Evolutionary conservation across 2,888 invertebrate genomes (phyloP).

Genomic region (Gymnocheta viridis): DNA sequence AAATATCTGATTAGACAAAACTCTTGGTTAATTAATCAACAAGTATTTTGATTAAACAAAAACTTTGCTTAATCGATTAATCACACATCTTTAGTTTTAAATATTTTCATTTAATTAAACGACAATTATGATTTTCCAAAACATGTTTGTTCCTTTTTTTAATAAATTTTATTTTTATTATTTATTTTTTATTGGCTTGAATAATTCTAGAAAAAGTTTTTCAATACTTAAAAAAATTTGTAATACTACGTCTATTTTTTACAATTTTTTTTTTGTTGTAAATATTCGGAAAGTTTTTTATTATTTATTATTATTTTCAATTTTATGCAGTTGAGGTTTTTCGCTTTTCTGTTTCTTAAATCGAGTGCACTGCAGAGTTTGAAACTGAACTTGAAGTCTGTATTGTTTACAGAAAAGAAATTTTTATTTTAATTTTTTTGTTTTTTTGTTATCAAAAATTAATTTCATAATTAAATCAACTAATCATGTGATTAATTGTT

Average conservation of each 20-base stretch:
- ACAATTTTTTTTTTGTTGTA: constrained; percentile 19
- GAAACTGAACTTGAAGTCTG: background rate
- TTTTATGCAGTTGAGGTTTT: background rate
- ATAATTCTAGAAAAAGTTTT: constrained; percentile 28
- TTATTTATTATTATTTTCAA: background rate
- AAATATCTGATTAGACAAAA: too few relatives aligned
- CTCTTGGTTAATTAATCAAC: too few relatives aligned
- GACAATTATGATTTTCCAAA: constrained; percentile 51
- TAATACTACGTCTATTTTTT: constrained; percentile 12
- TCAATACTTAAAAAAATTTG: constrained; percentile 18
- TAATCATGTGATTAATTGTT: too few relatives aligned
- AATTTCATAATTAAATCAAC: too few relatives aligned
- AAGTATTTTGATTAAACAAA: too few relatives aligned
- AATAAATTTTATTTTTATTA: constrained; percentile 29
- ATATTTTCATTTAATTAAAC: constrained; percentile 50
- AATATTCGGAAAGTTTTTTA: constrained; percentile 52
- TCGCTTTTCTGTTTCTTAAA: background rate
- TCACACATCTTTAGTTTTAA: constrained; percentile 21
- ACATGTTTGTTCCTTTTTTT: constrained; percentile 16
- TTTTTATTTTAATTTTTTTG: too few relatives aligned
- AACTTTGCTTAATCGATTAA: too few relatives aligned
- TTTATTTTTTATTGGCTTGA: background rate
- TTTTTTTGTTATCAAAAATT: too few relatives aligned
- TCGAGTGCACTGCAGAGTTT: background rate
- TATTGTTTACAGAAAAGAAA: background rate